Base-by-base conservation (phyloP, 1,140 invertebrate species). In the Drosophila pseudoananassae region DNA sequence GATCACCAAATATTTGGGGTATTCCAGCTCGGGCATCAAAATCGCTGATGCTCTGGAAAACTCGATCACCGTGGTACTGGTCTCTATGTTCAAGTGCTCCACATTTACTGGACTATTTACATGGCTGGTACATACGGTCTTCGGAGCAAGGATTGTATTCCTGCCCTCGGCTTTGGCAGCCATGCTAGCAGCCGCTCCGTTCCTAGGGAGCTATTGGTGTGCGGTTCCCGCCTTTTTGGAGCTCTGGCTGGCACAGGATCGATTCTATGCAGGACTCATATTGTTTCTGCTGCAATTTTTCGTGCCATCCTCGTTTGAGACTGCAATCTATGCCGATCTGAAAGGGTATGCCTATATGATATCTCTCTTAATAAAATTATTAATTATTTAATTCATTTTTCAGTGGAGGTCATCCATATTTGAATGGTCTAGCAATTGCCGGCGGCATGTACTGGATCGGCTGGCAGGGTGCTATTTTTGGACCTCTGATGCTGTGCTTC, bases 371-470 rank as follows among this genome's bases (percentile, higher is more conserved):
- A 17, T 23, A 3, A 1, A 51, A 3, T 20, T 14, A 10, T 8
- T 31, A 1, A 20, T 5, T 8, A 9, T 12, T n/a, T 7, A 15
- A 25, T n/a, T 27, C 12, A 27, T 8, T 71, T 70, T 92, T 94
- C 82, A 97, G 96, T 59, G 97, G 97, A 9, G 97, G 98, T 23
- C 98, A 99, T 94, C 98, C 99, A 0, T 99, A 99, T 93, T 94
- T 99, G 27, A 99, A 98, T n/a, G 98, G 98, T 29, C 92, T 99
- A 31, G 97, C 98, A 0, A 98, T 99, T 78, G 98, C 98, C 8
- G 98, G 99, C n/a, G 99, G 99, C 36, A 97, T 99, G 72, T 98
- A 99, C 91, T 99, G 97, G 93, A 93, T 99, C 56, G 99, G 99
- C 0, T 94, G 98, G 45, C 97, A 99, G 93, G 99, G 99, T 0